These are phyloP conservation scores for Campodea augens DNA, from an alignment of 1,140 invertebrate genomes.

Conservation along the genomic window DNA sequence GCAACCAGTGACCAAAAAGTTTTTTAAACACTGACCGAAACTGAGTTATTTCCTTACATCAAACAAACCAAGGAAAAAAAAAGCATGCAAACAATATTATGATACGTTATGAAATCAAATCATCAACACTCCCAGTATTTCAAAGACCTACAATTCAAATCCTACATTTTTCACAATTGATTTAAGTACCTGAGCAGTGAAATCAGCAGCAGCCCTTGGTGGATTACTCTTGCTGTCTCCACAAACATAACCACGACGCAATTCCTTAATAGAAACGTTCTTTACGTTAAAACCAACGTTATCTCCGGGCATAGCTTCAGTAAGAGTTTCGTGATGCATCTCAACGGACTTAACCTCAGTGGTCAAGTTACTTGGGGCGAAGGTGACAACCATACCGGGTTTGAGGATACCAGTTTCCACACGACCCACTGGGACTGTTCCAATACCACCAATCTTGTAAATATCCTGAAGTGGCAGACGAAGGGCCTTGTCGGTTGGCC, in stretches of 20 bases:
- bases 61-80: no score
- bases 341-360: constrained; percentile 99
- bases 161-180: not conserved
- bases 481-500: constrained; percentile 89
- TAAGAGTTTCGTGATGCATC: constrained; percentile 95
- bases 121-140: no score
- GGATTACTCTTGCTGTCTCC: constrained; percentile 94
- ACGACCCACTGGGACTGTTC: constrained; percentile 95
- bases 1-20: no score
- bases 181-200: constrained; percentile 63
- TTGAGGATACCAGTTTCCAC: constrained; percentile 96
- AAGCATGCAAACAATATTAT: no score
- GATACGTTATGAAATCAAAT: no score
- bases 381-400: constrained; percentile 94
- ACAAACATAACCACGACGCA: constrained; percentile 88
- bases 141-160: not conserved
- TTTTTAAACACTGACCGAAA: no score
- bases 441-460: constrained; percentile 99
- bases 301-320: constrained; percentile 88
- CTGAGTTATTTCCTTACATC: no score
- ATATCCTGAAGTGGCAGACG: constrained; percentile 95
- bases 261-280: constrained; percentile 96
- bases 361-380: constrained; percentile 80
- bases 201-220: constrained; percentile 76
- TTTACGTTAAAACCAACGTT: constrained; percentile 99